Base-by-base conservation (phyloP, 2,888 invertebrate genomes). In the Agonopterix alstromeriana region DNA sequence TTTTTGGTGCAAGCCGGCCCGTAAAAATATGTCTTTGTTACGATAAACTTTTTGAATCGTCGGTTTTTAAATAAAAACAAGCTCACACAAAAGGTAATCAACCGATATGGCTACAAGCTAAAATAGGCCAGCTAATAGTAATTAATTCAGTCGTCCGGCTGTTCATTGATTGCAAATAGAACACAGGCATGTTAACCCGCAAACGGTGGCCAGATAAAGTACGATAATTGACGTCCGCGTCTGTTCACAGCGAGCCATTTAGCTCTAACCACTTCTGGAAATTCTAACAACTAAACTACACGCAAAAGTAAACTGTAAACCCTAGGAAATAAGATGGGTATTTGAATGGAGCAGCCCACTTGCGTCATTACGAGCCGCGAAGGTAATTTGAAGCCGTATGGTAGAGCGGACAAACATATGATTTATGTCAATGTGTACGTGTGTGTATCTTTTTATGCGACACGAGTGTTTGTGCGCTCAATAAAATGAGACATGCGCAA, bases 341-440 rank as follows among this genome's bases (percentile, higher is more conserved):
- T 54, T 76, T 4, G 52, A 51, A 36, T 53, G 53, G n/a, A 14
- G 10, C 7, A 9, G 12, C 36, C 45, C 10, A 67, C 71, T 76
- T 77, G 77, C 78, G 82, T 82, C 85, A 85, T 83, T 84, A 81
- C 77, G 72, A 64, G 66, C 63, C 65, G 67, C 63, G 68, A 66
- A 75, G 71, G 82, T 80, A 82, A 85, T 84, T 78, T 70, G 77
- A 82, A 78, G 80, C 81, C 78, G 83, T 79, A 83, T 79, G 79
- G 82, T 76, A 77, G 68, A 72, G 61, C 72, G 66, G 70, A 70
- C 74, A 75, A 80, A 82, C 84, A 80, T 82, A 85, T 84, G 85
- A 84, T 82, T 82, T 82, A 80, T 77, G 75, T 76, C 70, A 65
- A 66, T 71, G 69, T 65, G 67, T 57, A 42, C 10, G 51, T 48